phyloP scores from a whole-genome alignment of 2,797 vertebrate species.

The Oryzias dopingdopingensis region DNA sequence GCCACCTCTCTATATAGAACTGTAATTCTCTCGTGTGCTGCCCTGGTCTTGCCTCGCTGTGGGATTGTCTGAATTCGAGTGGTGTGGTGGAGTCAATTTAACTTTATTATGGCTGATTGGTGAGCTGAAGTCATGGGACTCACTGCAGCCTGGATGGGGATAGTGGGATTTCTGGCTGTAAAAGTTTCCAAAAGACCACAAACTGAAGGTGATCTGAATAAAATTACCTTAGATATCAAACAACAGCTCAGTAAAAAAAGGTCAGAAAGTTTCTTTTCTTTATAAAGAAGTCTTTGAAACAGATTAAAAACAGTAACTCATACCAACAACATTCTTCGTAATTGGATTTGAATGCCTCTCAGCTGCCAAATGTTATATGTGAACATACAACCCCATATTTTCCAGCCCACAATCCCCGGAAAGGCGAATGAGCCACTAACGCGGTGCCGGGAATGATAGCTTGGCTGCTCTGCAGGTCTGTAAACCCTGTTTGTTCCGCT shows the following conservation, averaged over 20 bases:
- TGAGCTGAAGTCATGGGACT: conserved; percentile 11
- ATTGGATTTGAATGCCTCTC: conserved; percentile 79
- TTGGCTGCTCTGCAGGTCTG: conserved; percentile 64
- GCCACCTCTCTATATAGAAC: conserved; percentile 45
- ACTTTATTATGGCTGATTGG: conserved; percentile 23
- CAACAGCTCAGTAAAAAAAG: conserved; percentile 24
- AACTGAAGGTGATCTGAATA: conserved; percentile 8
- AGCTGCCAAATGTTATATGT: conserved; percentile 76
- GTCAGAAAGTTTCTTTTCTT: conserved; percentile 32
- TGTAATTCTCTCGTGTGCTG: conserved; percentile 28
- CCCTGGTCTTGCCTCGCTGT: conserved; percentile 14
- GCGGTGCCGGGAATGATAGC: conserved; percentile 53
- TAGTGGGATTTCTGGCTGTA: not conserved
- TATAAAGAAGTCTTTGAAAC: conserved; percentile 51
- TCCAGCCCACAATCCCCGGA: conserved; percentile 74
- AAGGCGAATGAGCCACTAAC: conserved; percentile 67
- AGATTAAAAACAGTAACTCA: conserved; percentile 73
- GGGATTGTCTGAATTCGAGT: conserved; percentile 4
- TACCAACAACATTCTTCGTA: conserved; percentile 71
- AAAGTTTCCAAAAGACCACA: conserved; percentile 18
- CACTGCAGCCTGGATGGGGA: not conserved
- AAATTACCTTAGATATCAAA: conserved; percentile 22
- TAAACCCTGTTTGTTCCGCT: conserved; percentile 75
- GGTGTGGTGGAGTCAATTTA: conserved; percentile 19
- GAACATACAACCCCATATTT: conserved; percentile 77